phyloP scores from a whole-genome alignment of 2,113 vertebrate species.

The Dinomys branickii region DNA sequence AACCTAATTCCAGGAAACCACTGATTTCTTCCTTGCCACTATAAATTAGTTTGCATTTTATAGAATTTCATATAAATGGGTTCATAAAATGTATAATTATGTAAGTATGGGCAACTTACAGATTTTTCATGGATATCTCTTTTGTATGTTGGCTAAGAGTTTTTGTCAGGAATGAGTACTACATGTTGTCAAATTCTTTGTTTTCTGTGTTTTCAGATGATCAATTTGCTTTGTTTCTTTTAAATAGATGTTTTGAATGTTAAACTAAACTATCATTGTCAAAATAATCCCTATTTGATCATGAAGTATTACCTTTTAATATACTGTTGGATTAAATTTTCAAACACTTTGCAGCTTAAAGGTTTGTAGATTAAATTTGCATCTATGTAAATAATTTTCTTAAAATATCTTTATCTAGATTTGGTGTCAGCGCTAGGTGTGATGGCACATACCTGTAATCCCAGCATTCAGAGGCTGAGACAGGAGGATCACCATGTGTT shows the following conservation, averaged over 20 bases:
- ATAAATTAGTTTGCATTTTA: neutral
- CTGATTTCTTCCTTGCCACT: neutral
- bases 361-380: neutral
- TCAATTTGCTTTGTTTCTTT: neutral
- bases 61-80: neutral
- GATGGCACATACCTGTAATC: neutral
- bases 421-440: neutral
- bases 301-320: conserved; percentile 14
- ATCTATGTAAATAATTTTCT: neutral
- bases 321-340: conserved; percentile 12
- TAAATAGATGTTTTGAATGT: neutral
- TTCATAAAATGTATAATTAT: neutral
- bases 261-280: conserved; percentile 32
- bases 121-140: neutral
- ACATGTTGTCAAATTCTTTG: conserved; percentile 7
- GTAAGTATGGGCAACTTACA: neutral
- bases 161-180: neutral
- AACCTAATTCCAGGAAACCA: neutral
- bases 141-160: neutral
- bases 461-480: neutral
- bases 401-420: neutral
- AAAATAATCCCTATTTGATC: conserved; percentile 32
- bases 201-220: conserved; percentile 14
- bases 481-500: neutral
- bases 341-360: conserved; percentile 50